Base-by-base conservation (phyloP, 2,113 vertebrate species). In the Antidorcas marsupialis region DNA sequence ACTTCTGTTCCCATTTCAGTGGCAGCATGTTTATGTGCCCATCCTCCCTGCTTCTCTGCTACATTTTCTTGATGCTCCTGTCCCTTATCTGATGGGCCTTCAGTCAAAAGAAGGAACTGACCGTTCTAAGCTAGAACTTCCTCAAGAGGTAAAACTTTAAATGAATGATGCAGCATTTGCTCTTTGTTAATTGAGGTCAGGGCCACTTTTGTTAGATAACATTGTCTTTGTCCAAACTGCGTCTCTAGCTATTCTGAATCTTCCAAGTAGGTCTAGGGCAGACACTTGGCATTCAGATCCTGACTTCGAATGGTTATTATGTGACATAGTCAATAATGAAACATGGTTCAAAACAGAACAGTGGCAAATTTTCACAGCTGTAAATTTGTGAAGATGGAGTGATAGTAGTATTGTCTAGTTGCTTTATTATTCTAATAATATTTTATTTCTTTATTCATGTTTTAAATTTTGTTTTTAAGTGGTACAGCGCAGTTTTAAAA, bases 21-120 rank as follows among this genome's bases (percentile, higher is more conserved):
- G 99, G 99, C 99, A 99, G 97, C 99, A 99, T 6, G 99, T 99
- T 9, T 99, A 99, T 1, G 99, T 99, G 33, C 99, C 99, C 97
- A 99, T 99, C 97, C 99, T 99, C 53, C 99, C 99, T 28, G 99
- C 99, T 0, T 99, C 99, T 13, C 98, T 99, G 21, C 99, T 99
- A 64, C 99, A 99, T 98, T 99, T 99, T 86, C 99, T 99, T 84
- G 99, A 99, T 0, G 99, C 99, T 87, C 99, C 99, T 0, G 99
- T 99, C 95, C 99, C 99, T 33, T 99, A 99, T 98, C 97, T 99
- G 98, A 99, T 99, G 99, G 99, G 99, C 9, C 99, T 99, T 96
- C 99, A 99, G 98, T 99, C 99, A 45, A 99, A 99, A 98, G 99
- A 99, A 36, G 99, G 99, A 97, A 99, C 99, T 0, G 99, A 99